Percentiles rank a stretch among this genome's conserved stretches.
phyloP scores from a whole-genome alignment of 1,140 invertebrate species.

The Rhyacophila brunnea region DNA sequence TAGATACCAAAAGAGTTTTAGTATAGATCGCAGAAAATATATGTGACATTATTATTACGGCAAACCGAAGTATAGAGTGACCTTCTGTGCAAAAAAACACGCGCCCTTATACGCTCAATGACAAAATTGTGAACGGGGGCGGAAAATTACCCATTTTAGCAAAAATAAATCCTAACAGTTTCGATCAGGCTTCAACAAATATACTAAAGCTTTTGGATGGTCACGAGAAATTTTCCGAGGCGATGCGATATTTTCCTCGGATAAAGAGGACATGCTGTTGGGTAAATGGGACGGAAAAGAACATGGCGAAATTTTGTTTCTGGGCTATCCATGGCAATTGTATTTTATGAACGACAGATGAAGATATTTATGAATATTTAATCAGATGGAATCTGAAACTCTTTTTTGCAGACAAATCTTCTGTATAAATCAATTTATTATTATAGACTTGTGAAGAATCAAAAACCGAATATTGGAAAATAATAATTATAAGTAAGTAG shows the following conservation, averaged over 20 bases:
- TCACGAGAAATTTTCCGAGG: neutral
- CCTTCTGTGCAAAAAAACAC: slow-evolving; percentile 2
- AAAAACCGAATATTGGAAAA: too few relatives aligned
- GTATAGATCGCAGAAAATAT: too few relatives aligned
- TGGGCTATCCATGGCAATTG: too few relatives aligned
- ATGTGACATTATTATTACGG: neutral
- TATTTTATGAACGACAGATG: too few relatives aligned
- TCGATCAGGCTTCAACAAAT: slow-evolving; percentile 11
- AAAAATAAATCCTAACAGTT: slow-evolving; percentile 32
- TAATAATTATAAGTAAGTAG: too few relatives aligned
- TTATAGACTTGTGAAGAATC: too few relatives aligned
- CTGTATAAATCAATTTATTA: too few relatives aligned
- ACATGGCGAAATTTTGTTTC: too few relatives aligned
- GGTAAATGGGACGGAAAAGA: slow-evolving; percentile 29
- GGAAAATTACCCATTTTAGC: slow-evolving; percentile 32
- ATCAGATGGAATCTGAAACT: too few relatives aligned
- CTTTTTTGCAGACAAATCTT: too few relatives aligned
- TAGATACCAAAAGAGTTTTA: too few relatives aligned
- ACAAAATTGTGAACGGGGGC: slow-evolving; percentile 29
- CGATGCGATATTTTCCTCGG: slow-evolving; percentile 9
- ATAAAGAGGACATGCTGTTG: slow-evolving; percentile 30
- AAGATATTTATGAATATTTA: too few relatives aligned
- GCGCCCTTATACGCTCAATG: slow-evolving; percentile 21
- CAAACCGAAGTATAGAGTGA: neutral
- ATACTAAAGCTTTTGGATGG: slow-evolving; percentile 3